phyloP scores from a whole-genome alignment of 2,113 vertebrate genomes.

The Blennius ocellaris region DNA sequence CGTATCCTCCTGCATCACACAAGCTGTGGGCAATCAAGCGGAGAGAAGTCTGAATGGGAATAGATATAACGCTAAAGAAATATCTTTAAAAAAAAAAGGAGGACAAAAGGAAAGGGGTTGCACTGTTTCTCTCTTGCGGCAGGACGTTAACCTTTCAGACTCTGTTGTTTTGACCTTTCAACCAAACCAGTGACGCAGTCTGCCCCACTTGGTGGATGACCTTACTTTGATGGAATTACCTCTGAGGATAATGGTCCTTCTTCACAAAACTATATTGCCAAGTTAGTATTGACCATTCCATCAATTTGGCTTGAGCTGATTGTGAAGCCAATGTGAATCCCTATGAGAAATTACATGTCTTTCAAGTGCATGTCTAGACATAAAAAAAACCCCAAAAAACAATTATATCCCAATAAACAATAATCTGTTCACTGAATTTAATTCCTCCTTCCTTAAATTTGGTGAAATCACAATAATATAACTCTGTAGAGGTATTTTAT shows the following conservation, averaged over 20 bases:
- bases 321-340: conserved; percentile 10
- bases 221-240: conserved; percentile 81
- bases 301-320: conserved; percentile 7
- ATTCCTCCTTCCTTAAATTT: background rate
- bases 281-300: conserved; percentile 11
- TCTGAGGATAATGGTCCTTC: conserved; percentile 60
- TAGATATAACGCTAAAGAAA: conserved; percentile 37
- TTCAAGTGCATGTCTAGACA: conserved; percentile 26
- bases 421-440: background rate
- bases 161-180: conserved; percentile 77
- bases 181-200: conserved; percentile 68
- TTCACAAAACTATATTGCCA: conserved; percentile 50
- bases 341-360: conserved; percentile 27
- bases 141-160: conserved; percentile 76
- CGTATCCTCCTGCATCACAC: background rate
- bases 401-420: conserved; percentile 11
- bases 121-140: conserved; percentile 53
- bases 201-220: conserved; percentile 71
- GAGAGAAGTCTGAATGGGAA: conserved; percentile 31
- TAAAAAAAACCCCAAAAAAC: no score
- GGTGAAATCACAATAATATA: background rate
- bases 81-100: conserved; percentile 26
- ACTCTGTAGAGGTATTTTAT: background rate
- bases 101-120: conserved; percentile 17
- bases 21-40: conserved; percentile 39